Percentiles rank a stretch among this genome's conserved stretches.
These are phyloP conservation scores for Meghimatium bilineatum DNA, from an alignment of 2,888 invertebrate genomes.

Conservation along the genomic window DNA sequence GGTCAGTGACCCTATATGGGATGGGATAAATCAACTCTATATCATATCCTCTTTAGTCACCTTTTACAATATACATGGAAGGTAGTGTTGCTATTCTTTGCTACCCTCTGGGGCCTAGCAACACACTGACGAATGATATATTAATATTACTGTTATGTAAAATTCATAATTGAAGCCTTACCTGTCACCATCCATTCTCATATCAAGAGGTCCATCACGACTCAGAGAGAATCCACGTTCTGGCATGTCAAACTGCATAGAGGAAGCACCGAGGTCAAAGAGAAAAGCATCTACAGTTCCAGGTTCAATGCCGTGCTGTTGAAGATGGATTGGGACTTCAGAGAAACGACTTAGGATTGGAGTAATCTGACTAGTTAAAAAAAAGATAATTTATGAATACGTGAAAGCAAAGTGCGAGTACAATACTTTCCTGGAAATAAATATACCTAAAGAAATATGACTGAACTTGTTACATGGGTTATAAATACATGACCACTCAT, in stretches of 20 bases:
- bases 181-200: conserved; percentile 92
- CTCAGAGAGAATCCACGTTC: conserved; percentile 91
- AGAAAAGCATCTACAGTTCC: conserved; percentile 89
- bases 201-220: conserved; percentile 90
- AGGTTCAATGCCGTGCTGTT: conserved; percentile 79
- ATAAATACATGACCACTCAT: too few species aligned
- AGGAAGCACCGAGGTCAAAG: conserved; percentile 95
- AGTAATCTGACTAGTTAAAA: conserved; percentile 78
- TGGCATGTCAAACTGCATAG: conserved; percentile 92
- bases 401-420: neutral
- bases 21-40: too few species aligned
- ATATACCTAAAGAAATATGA: too few species aligned
- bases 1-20: too few species aligned
- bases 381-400: neutral
- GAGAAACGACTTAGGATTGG: conserved; percentile 93
- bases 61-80: too few species aligned
- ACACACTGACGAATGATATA: too few species aligned
- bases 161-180: conserved; percentile 61
- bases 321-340: conserved; percentile 85
- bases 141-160: too few species aligned
- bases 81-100: too few species aligned
- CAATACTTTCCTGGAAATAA: neutral
- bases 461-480: too few species aligned
- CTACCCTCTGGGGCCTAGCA: too few species aligned
- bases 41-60: too few species aligned